phyloP scores from a whole-genome alignment of 2,113 vertebrate species.

The Columba livia region DNA sequence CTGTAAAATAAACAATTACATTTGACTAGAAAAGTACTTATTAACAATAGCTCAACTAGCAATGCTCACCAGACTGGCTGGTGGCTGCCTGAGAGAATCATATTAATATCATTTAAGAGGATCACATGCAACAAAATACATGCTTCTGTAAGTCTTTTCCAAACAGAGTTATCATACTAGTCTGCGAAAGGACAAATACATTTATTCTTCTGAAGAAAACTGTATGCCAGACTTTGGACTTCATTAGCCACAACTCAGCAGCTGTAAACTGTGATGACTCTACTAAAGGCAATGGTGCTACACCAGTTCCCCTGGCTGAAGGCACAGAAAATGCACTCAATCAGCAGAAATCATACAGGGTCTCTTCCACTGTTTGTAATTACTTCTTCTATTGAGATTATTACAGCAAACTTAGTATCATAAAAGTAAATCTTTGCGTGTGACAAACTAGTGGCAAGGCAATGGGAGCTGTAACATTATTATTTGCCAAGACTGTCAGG shows the following conservation, averaged over 20 bases:
- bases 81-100: neutral
- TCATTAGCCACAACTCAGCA: neutral
- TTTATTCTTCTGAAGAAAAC: neutral
- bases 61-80: neutral
- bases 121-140: neutral
- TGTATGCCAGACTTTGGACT: neutral
- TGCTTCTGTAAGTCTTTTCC: neutral
- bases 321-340: neutral
- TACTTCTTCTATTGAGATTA: neutral
- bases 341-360: neutral
- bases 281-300: neutral
- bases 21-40: neutral
- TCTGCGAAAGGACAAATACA: neutral
- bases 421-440: neutral
- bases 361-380: neutral
- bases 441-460: neutral
- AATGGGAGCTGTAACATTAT: neutral
- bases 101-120: neutral
- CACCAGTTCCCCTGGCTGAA: neutral
- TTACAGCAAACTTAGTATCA: neutral
- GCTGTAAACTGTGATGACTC: neutral
- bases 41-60: neutral
- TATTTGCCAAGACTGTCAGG: neutral
- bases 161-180: neutral
- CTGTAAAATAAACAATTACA: slow-evolving; percentile 26